These are phyloP conservation scores for Palaemon carinicauda DNA, from an alignment of 1,140 invertebrate genomes.

Conservation along the genomic window DNA sequence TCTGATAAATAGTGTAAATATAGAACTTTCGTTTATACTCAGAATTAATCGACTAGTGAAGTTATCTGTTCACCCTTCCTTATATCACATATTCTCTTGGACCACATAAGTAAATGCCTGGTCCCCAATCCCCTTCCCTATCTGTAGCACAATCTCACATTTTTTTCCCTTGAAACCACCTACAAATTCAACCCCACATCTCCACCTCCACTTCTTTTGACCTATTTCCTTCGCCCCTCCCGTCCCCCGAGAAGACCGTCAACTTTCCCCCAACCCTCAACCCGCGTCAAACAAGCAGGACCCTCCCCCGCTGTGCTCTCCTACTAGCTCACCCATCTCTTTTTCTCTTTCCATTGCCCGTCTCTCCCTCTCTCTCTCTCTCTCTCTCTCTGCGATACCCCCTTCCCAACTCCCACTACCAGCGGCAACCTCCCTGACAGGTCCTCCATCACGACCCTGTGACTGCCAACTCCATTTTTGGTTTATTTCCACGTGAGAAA, in stretches of 20 bases:
- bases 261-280: background rate
- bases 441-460: constrained; percentile 47
- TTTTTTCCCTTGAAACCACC: too few relatives aligned
- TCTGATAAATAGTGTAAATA: too few relatives aligned
- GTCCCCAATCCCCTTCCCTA: too few relatives aligned
- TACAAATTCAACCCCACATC: background rate
- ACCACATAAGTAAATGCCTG: too few relatives aligned
- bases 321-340: background rate
- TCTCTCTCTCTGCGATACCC: background rate
- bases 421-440: constrained; percentile 46
- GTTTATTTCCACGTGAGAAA: constrained; percentile 53
- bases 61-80: background rate
- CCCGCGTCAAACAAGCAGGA: too few relatives aligned
- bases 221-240: background rate
- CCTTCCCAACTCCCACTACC: background rate
- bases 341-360: background rate
- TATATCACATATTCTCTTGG: background rate
- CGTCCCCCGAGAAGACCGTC: background rate
- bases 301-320: background rate
- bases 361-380: background rate
- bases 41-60: background rate
- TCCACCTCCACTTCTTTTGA: background rate
- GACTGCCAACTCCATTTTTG: constrained; percentile 54
- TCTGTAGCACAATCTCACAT: too few relatives aligned
- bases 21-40: background rate